phyloP scores from a whole-genome alignment of 2,888 invertebrate genomes.

The Noctua pronuba region DNA sequence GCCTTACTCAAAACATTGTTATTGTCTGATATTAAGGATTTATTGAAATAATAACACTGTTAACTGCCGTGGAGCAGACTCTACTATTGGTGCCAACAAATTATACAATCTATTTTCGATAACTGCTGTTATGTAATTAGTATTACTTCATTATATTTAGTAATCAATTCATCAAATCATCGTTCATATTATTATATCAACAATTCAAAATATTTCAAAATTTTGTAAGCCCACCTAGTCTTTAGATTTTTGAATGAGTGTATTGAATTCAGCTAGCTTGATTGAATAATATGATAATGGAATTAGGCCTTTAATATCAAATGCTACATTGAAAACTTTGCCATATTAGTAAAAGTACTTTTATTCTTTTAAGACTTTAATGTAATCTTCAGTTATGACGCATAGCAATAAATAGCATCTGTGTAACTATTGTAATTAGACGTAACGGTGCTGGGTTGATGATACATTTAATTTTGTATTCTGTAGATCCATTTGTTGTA shows the following conservation, averaged over 20 bases:
- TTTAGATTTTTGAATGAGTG: slow-evolving; percentile 84
- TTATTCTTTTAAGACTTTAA: slow-evolving; percentile 88
- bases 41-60: slow-evolving; percentile 42
- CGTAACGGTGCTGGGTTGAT: slow-evolving; percentile 89
- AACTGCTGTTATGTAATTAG: slow-evolving; percentile 71
- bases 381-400: slow-evolving; percentile 84
- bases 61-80: slow-evolving; percentile 46
- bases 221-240: slow-evolving; percentile 89
- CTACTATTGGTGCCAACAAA: slow-evolving; percentile 75
- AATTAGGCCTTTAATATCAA: slow-evolving; percentile 84
- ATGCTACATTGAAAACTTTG: slow-evolving; percentile 91
- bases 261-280: slow-evolving; percentile 82
- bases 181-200: slow-evolving; percentile 68
- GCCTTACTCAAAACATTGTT: slow-evolving; percentile 70
- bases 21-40: slow-evolving; percentile 45
- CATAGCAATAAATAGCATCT: slow-evolving; percentile 84
- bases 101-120: slow-evolving; percentile 73
- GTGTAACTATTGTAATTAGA: slow-evolving; percentile 88
- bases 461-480: slow-evolving; percentile 87
- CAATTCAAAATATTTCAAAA: slow-evolving; percentile 77
- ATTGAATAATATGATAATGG: slow-evolving; percentile 80
- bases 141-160: slow-evolving; percentile 69
- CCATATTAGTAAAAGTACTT: slow-evolving; percentile 90
- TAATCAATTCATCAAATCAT: slow-evolving; percentile 65
- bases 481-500: slow-evolving; percentile 86